Evolutionary conservation across 64 coral and sea anemone species (phyloP).

Genomic region (Montipora foliosa): DNA sequence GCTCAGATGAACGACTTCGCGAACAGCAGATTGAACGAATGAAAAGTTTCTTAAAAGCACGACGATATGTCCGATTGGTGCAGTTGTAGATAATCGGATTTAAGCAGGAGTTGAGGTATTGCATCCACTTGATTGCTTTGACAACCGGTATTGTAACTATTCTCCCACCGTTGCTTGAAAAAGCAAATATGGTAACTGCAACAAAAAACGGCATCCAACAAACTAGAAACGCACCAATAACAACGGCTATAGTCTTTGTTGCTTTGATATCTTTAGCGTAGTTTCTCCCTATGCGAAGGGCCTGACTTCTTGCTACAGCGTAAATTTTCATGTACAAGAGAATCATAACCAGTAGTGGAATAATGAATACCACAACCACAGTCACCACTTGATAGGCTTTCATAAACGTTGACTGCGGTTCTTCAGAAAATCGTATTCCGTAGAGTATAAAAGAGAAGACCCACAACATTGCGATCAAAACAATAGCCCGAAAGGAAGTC

Average conservation of each 20-base stretch:
- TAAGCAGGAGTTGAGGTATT: constrained; percentile 88
- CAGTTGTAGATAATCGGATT: constrained; percentile 93
- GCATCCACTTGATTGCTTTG: constrained; percentile 87
- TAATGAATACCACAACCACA: constrained; percentile 60
- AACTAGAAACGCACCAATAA: constrained; percentile 85
- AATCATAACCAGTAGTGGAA: constrained; percentile 81
- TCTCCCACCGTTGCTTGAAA: constrained; percentile 4
- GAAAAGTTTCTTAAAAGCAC: constrained; percentile 67
- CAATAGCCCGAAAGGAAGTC: constrained; percentile 58
- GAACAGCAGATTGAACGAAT: constrained; percentile 35
- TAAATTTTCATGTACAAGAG: constrained; percentile 90
- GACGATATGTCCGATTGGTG: constrained; percentile 80
- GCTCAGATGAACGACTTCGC: constrained; percentile 2
- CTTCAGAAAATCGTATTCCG: neutral
- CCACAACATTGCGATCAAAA: constrained; percentile 78
- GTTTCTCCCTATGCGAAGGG: constrained; percentile 80
- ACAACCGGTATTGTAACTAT: neutral
- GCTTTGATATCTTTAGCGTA: constrained; percentile 88
- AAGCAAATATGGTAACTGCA: constrained; percentile 60
- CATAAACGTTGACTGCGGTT: neutral
- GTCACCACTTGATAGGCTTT: constrained; percentile 50
- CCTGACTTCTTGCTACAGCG: constrained; percentile 79
- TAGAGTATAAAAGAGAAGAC: constrained; percentile 75
- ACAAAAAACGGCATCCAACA: constrained; percentile 90
- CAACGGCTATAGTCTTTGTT: constrained; percentile 91